These are phyloP conservation scores for Aurelia sp. DNA, from an alignment of 30 jellyfish, hydroid and myxozoan genomes.

Conservation along the genomic window DNA sequence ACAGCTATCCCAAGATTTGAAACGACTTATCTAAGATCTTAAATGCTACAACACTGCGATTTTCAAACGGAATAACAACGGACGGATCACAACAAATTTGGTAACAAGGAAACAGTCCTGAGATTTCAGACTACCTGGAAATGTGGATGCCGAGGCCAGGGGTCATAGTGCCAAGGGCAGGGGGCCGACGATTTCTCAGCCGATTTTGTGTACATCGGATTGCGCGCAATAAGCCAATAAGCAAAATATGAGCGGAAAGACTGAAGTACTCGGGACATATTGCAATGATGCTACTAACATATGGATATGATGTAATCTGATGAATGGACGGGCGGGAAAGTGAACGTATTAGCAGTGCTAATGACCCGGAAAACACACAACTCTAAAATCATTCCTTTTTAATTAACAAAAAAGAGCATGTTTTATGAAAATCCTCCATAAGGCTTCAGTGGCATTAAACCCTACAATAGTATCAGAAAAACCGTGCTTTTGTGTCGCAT, in stretches of 20 bases:
- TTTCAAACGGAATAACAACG: too few relatives aligned
- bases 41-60: too few relatives aligned
- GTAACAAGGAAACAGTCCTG: too few relatives aligned
- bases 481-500: constrained; percentile 65
- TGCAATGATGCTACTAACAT: constrained; percentile 27
- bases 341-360: constrained; percentile 42
- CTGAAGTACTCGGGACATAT: constrained; percentile 28
- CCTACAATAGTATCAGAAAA: constrained; percentile 37
- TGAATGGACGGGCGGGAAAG: constrained; percentile 73
- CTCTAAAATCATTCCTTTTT: constrained; percentile 26
- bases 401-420: constrained; percentile 46
- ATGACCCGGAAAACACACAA: constrained; percentile 72
- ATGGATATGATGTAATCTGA: constrained; percentile 45
- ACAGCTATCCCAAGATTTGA: too few relatives aligned
- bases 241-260: constrained; percentile 66
- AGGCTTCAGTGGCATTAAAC: constrained; percentile 44
- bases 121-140: too few relatives aligned
- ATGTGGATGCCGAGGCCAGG: too few relatives aligned
- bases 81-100: too few relatives aligned
- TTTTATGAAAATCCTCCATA: constrained; percentile 39
- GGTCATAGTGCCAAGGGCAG: too few relatives aligned
- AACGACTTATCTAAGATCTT: too few relatives aligned
- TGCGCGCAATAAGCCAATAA: constrained; percentile 60
- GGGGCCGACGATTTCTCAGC: too few relatives aligned
- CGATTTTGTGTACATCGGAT: constrained; percentile 22